phyloP scores from a whole-genome alignment of 2,888 invertebrate species.

The Andricus quercusramuli region DNA sequence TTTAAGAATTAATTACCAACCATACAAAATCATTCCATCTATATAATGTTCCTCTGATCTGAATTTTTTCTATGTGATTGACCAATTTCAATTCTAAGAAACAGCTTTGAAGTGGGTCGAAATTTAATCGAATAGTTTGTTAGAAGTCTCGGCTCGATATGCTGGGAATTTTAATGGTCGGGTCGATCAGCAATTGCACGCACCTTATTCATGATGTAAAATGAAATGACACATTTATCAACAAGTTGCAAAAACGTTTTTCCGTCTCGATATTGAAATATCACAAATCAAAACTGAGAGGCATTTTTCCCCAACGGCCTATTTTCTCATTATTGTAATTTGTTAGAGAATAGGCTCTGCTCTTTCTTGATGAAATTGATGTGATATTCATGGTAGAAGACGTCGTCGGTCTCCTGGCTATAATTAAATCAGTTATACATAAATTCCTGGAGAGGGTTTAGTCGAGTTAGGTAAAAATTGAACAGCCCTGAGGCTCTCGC shows the following conservation, averaged over 20 bases:
- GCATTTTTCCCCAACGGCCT: too few species aligned
- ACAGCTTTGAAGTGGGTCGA: background rate
- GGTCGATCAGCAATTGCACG: background rate
- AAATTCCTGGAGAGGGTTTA: slow-evolving; percentile 25
- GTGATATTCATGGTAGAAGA: background rate
- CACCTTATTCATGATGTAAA: background rate
- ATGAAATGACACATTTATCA: too few species aligned
- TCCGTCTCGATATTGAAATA: too few species aligned
- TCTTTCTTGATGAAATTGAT: too few species aligned
- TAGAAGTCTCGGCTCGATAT: background rate
- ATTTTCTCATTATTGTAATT: too few species aligned
- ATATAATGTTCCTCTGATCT: too few species aligned
- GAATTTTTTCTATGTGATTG: too few species aligned
- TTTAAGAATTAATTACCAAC: background rate
- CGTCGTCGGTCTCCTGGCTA: background rate
- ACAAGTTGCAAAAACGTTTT: too few species aligned
- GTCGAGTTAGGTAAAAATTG: slow-evolving; percentile 34
- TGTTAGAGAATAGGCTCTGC: too few species aligned
- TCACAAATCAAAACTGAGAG: too few species aligned
- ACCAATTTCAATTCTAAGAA: background rate
- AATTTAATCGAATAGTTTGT: slow-evolving; percentile 3
- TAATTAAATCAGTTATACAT: slow-evolving; percentile 10
- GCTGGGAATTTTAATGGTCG: slow-evolving; percentile 1
- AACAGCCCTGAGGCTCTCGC: slow-evolving; percentile 21
- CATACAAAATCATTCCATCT: too few species aligned